Evolutionary conservation across 37 sponge, comb jelly and placozoan species (phyloP).

Genomic region (Theonella swinhoei): DNA sequence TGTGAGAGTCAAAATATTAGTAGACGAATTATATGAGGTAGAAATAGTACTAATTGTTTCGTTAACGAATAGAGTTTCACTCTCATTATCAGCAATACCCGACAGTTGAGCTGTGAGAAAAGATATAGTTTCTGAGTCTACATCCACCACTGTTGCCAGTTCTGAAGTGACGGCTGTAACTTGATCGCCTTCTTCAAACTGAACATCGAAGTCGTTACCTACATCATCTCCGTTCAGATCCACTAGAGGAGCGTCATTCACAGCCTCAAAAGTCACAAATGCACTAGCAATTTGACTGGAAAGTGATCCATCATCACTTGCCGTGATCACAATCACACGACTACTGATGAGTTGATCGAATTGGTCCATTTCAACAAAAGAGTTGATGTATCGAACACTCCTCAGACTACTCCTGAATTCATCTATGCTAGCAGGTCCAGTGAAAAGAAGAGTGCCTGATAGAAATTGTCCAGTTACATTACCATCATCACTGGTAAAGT

Average conservation of each 20-base stretch:
- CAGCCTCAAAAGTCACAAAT: conserved; percentile 51
- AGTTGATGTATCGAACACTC: conserved; percentile 42
- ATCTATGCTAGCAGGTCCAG: conserved; percentile 41
- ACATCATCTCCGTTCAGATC: conserved; percentile 56
- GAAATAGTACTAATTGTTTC: background rate
- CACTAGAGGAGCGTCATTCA: conserved; percentile 66
- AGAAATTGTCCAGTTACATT: conserved; percentile 26
- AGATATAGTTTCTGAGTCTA: conserved; percentile 41
- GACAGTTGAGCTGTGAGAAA: conserved; percentile 12
- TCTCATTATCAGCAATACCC: conserved; percentile 16
- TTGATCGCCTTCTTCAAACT: conserved; percentile 44
- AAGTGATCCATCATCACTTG: conserved; percentile 51
- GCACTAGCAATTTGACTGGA: conserved; percentile 48
- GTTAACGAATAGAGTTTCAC: conserved; percentile 29
- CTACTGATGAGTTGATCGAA: conserved; percentile 35
- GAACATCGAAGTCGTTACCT: conserved; percentile 19
- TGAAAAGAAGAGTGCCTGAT: conserved; percentile 28
- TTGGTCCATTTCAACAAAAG: conserved; percentile 13
- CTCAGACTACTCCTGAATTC: conserved; percentile 28
- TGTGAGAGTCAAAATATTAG: conserved; percentile 21
- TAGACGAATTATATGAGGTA: background rate
- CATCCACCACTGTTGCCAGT: conserved; percentile 41
- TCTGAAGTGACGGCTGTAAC: conserved; percentile 14
- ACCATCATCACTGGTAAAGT: background rate
- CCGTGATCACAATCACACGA: conserved; percentile 15